A percentile compares a stretch with the other conserved stretches of the same genome.
Conservation (phyloP, 2,797 vertebrate genomes). For the Gephyroberyx darwinii region DNA sequence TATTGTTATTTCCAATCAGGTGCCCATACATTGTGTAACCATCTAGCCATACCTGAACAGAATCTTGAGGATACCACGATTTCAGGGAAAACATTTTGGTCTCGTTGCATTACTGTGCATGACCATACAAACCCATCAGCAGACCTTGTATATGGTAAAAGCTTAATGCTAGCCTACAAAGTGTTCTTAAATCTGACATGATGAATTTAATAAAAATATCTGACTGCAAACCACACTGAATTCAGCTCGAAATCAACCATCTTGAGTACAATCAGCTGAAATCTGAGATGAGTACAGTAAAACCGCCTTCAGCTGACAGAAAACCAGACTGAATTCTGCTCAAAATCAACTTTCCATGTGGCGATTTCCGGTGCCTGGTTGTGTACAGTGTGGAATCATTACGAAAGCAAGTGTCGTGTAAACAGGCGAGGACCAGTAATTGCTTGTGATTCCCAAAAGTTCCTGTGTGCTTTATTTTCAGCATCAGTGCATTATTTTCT, state of each 20-base stretch:
- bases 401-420: slow-evolving; percentile 53
- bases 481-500: slow-evolving; percentile 72
- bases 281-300: not conserved
- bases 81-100: not conserved
- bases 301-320: not conserved
- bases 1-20: too few species aligned
- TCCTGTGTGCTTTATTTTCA: slow-evolving; percentile 68
- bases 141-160: not conserved
- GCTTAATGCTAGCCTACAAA: not conserved
- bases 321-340: not conserved
- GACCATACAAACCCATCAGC: not conserved
- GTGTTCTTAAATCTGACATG: not conserved
- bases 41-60: too few species aligned
- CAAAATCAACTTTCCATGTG: slow-evolving; percentile 22
- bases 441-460: slow-evolving; percentile 68
- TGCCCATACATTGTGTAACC: too few species aligned
- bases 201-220: slow-evolving; percentile 1
- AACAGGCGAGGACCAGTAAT: slow-evolving; percentile 65
- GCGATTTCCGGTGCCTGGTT: slow-evolving; percentile 1
- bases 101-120: not conserved
- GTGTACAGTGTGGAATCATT: slow-evolving; percentile 61
- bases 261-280: not conserved
- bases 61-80: too few species aligned
- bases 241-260: not conserved
- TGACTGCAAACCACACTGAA: not conserved